Evolutionary conservation across 1,140 invertebrate genomes (phyloP).

Genomic region (Bombus impatiens): DNA sequence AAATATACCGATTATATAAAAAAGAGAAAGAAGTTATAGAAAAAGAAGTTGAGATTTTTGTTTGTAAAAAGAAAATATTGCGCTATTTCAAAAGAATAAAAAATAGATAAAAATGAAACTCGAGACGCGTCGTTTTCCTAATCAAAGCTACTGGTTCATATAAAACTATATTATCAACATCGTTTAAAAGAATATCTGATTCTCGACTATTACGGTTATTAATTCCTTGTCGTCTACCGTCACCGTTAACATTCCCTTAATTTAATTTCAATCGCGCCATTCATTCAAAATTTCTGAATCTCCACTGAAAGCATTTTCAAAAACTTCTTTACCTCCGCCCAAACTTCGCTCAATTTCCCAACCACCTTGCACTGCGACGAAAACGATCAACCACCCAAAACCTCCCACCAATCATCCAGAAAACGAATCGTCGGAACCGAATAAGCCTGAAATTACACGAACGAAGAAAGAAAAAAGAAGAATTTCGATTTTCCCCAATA

Average conservation of each 20-base stretch:
- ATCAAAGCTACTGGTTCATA: no score
- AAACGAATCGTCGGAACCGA: neutral
- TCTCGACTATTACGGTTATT: no score
- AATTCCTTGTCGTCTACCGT: no score
- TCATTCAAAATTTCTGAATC: neutral
- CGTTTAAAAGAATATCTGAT: no score
- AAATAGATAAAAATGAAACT: no score
- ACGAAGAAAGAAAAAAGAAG: neutral
- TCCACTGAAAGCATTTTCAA: neutral
- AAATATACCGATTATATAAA: no score
- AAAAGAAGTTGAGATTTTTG: no score
- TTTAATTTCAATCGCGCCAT: neutral
- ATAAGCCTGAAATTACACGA: neutral
- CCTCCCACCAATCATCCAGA: neutral
- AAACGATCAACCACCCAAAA: neutral
- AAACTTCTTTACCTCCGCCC: neutral
- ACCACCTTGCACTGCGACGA: neutral
- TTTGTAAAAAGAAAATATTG: no score
- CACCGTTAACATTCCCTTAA: neutral
- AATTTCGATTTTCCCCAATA: constrained; percentile 5
- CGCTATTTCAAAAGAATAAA: no score
- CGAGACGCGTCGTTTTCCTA: no score
- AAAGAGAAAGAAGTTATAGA: no score
- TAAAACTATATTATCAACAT: no score
- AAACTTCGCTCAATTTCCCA: neutral